Base-by-base conservation (phyloP, 1,140 invertebrate genomes). In the Paraescarpia echinospica region DNA sequence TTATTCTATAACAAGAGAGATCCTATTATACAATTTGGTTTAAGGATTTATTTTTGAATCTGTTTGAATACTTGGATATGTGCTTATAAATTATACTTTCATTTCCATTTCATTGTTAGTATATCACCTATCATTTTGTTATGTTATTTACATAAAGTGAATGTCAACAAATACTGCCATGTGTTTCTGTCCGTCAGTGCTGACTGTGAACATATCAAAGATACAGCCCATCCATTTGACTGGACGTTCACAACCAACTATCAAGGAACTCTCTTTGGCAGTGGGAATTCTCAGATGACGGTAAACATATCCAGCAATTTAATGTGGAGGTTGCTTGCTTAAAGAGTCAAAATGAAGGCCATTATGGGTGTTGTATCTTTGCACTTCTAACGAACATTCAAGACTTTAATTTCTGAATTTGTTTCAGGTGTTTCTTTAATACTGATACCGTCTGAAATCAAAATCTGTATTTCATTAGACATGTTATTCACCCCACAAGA, bases 161-260 rank as follows among this genome's bases (percentile, higher is more conserved):
- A 92, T 27, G 18, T 92, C 48, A 51, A 51, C 48, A 51, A 51
- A 51, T n/a, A n/a, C n/a, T n/a, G n/a, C n/a, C n/a, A n/a, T n/a
- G 59, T 77, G 59, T 77, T 77, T 77, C 27, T 51, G 92, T 31
- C 91, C 91, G 94, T 92, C 91, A 96, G 96, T 91, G 93, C 95
- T 91, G 95, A 95, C 18, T 95, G 95, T 94, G 97, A 97, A 94
- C 96, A 97, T 94, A 97, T 98, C 89, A 97, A 97, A 94, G 97
- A 98, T 94, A 97, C 98, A 95, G 96, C 98, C 33, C 98, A 98
- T 94, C 97, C 98, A 31, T 99, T 99, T 96, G 99, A 99, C 96
- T 99, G 99, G 99, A 99, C 99, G 12, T 99, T 98, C 95, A 98
- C 98, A n/a, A 99, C 98, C 48, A 97, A 98, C 95, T 99, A 99